Evolutionary conservation across 2,113 vertebrate species (phyloP).

Genomic region (Toxostoma redivivum): DNA sequence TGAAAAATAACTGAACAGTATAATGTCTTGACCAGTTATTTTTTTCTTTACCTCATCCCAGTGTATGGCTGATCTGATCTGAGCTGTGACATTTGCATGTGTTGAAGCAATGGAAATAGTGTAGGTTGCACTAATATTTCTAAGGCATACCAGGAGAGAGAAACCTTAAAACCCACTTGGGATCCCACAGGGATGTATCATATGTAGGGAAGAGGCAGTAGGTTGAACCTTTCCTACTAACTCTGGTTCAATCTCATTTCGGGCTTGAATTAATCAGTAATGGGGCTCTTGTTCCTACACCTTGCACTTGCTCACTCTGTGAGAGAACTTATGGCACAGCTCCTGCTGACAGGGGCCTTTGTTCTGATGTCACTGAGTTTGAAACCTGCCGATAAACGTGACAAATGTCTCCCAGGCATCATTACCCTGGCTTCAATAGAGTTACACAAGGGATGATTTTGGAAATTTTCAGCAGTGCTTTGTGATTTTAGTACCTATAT

Average conservation of each 20-base stretch:
- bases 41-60: background rate
- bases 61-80: background rate
- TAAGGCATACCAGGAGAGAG: background rate
- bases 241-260: background rate
- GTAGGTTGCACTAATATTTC: background rate
- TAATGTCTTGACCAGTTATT: background rate
- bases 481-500: conserved; percentile 20
- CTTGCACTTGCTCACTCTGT: background rate
- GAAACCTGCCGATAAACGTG: conserved; percentile 40
- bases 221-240: background rate
- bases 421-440: conserved; percentile 32
- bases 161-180: background rate
- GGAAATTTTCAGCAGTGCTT: conserved; percentile 22
- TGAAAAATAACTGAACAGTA: background rate
- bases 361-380: conserved; percentile 29
- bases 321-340: background rate
- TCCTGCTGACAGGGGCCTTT: background rate
- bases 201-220: background rate
- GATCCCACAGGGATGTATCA: background rate
- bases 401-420: background rate
- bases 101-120: background rate
- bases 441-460: conserved; percentile 42
- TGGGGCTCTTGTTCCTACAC: background rate
- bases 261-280: background rate
- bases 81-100: background rate